Base-by-base conservation (phyloP, 2,888 invertebrate genomes). In the Neria commutata region DNA sequence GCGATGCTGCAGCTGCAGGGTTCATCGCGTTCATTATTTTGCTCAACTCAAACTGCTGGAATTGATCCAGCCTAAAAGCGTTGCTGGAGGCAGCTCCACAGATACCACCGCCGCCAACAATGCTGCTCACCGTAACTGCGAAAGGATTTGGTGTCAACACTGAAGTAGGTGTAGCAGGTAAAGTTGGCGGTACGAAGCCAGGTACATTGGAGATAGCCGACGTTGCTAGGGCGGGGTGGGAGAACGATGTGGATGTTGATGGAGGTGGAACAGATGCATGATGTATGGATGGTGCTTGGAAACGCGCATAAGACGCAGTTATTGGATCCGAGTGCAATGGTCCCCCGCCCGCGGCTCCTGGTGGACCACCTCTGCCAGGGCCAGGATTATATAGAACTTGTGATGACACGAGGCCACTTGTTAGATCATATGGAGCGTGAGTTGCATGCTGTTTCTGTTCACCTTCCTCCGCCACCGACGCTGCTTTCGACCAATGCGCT, bases 401-500 rank as follows among this genome's bases (percentile, higher is more conserved):
- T n/a, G 37, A 3, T 54, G 47, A 21, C 57, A 48, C 48, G 67
- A 48, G 51, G 67, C 34, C 29, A 58, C 53, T 33, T 10, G 60
- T 58, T 24, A 61, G 68, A 52, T 64, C 54, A 55, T 58, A 47
- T 63, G 61, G 61, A 34, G 56, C 33, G 54, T 47, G 67, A 14
- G 48, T 24, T 19, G 25, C 29, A 17, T 54, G 53, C 16, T 62
- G 26, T 56, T 62, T 46, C 19, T 64, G 68, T 55, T 64, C 48
- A 61, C 60, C 26, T 60, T 67, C 61, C 53, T 62, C 55, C 61
- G 67, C 62, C 58, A 66, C 59, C 63, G 68, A 64, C 68, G 67
- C 65, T 67, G 75, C 68, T 76, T 75, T 78, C 72, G 75, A 70
- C 79, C 80, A 80, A 69, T 79, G 79, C 68, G 70, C 72, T 70